Base-by-base conservation (phyloP, 2,113 vertebrate species). In the Oenanthe oenanthe region DNA sequence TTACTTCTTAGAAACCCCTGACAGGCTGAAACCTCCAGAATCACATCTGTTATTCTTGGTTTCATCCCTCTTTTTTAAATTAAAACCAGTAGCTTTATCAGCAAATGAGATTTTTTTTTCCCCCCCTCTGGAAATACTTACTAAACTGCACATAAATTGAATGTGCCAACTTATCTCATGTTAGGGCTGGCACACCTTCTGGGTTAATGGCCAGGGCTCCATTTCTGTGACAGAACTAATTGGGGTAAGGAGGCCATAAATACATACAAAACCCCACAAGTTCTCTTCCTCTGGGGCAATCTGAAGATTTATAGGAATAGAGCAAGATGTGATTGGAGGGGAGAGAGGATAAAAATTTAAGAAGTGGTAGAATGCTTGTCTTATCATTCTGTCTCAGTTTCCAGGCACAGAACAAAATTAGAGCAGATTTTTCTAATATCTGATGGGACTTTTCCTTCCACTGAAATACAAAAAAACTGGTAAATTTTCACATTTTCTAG, bases 1-100 rank as follows among this genome's bases (percentile, higher is more conserved):
- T 95, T 94, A 95, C 83, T 97, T 95, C 86, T 92, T 67, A 89
- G 95, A 98, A 97, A 95, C 43, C 73, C 85, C 65, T 92, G 87
- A 95, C 68, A 95, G 68, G 54, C 88, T 88, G 54, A 97, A 97
- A 97, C 88, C 62, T 75, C 94, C 54, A 85, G 77, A 93, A 94
- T 79, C 81, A 72, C 86, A 85, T 92, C 94, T 96, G 82, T 96
- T 94, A 93, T 94, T 97, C 91, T 68, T 95, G 78, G 92, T 94
- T 94, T 91, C 81, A 95, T 89, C 88, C 89, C 66, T 92, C 77
- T 76, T 95, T 82, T 96, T 96, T 57, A 92, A 96, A 97, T 96
- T 85, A 97, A 98, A 96, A 94, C 24, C 89, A 94, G 60, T 84
- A 95, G 62, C 58, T 93, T 65, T 81, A 96, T 81, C 79, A 93